A percentile compares a stretch with the other conserved stretches of the same genome.
Conservation (phyloP, 2,113 vertebrate species). For the Microtus richardsoni region DNA sequence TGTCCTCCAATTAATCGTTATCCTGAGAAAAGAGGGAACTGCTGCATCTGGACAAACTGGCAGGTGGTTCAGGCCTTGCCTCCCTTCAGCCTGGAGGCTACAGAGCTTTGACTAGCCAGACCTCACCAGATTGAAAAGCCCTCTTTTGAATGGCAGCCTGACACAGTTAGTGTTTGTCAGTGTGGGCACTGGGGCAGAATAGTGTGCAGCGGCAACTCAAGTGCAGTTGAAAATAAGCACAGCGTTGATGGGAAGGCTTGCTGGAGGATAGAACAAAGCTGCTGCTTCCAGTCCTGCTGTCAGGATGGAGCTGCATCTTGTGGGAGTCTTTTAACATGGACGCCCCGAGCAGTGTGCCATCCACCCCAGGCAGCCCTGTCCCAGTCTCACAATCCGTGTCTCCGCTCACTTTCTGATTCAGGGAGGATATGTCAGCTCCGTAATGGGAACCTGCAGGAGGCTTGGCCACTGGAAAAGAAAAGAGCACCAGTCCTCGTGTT, state of each 20-base stretch:
- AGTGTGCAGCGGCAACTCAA: constrained; percentile 56
- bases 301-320: too few species aligned
- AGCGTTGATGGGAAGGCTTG: not conserved
- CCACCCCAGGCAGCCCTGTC: not conserved
- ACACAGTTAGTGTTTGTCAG: constrained; percentile 43
- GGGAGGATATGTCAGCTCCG: not conserved
- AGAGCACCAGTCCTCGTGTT: not conserved
- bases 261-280: not conserved
- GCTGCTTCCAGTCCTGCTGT: not conserved
- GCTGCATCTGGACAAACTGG: constrained; percentile 32
- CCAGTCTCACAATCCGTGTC: not conserved
- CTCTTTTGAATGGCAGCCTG: constrained; percentile 65
- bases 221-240: constrained; percentile 20
- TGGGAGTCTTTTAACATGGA: not conserved
- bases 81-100: constrained; percentile 42
- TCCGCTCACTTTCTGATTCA: not conserved
- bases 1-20: constrained; percentile 61
- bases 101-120: constrained; percentile 55
- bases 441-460: not conserved
- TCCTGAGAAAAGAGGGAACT: constrained; percentile 44
- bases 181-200: constrained; percentile 68
- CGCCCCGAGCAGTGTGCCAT: not conserved
- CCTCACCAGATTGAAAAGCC: constrained; percentile 58
- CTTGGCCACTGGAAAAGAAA: not conserved
- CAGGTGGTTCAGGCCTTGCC: not conserved